Evolutionary conservation across 1,140 invertebrate genomes (phyloP), one percentile per base, ranked within the genome.

Genomic region (Drosophila melanica): DNA sequence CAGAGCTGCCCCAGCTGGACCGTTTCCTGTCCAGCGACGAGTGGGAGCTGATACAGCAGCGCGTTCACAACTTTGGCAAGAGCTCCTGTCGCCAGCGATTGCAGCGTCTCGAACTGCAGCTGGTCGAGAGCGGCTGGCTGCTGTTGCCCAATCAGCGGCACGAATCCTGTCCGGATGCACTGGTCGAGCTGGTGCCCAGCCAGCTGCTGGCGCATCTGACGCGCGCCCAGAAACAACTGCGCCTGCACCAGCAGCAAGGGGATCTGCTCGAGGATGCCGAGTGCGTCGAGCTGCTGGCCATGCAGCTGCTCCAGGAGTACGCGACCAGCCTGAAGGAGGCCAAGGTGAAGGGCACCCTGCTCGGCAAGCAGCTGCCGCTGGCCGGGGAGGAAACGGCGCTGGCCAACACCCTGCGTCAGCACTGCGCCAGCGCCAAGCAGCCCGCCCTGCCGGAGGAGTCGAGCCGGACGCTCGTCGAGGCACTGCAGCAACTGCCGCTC

Each of bases 1-100:
- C 41, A 5, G 11, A 50, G 37, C 33, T 30, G 3, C 16, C 58
- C 4, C 69, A 66, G 18, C 20, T 89, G 4, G 71, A 90, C 27
- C 35, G 67, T 3, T 90, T 90, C 41, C 69, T 92, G 12, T 48
- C 71, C 0, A n/a, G 41, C 14, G 63, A 77, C 11, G 79, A 91
- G 39, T 92, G 91, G 91, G 70, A 73, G 0, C 54, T 84, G 33
- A 79, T 92, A 14, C 75, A 79, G 18, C 87, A 92, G 54, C 58
- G 90, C 8, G 82, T 92, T 12, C 62, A 86, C n/a, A 92, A 92
- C 16, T 92, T 91, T 20, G 91, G 91, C 23, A 87, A 90, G 30
- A 63, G 55, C 7, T 35, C 60, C 7, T 87, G 87, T 16, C 82
- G 90, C 2, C 75, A 71, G 53, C 68, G 86, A 3, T 37, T 90